Evolutionary conservation across 2,888 invertebrate species (phyloP).

Genomic region (Parnassius glacialis): DNA sequence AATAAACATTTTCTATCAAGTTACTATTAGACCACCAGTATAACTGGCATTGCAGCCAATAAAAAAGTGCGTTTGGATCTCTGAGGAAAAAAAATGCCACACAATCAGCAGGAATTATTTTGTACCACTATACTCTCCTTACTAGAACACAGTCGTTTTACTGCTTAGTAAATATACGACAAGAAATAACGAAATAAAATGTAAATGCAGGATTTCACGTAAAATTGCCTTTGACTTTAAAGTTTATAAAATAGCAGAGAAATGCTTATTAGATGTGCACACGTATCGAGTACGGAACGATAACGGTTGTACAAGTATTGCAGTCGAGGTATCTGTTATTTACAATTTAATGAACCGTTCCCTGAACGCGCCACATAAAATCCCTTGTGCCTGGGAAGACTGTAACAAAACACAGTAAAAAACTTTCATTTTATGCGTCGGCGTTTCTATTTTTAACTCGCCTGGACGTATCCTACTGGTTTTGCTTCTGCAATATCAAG

Average conservation of each 20-base stretch:
- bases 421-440: slow-evolving; percentile 65
- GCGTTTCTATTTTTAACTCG: slow-evolving; percentile 70
- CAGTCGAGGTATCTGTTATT: slow-evolving; percentile 39
- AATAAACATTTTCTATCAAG: too few species aligned
- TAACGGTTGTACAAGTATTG: slow-evolving; percentile 21
- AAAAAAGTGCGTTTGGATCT: too few species aligned
- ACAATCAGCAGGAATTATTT: too few species aligned
- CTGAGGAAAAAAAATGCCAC: too few species aligned
- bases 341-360: slow-evolving; percentile 62
- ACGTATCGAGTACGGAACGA: neutral
- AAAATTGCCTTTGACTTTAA: neutral
- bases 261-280: neutral
- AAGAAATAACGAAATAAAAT: too few species aligned
- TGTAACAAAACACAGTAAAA: slow-evolving; percentile 60
- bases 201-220: too few species aligned
- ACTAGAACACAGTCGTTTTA: too few species aligned
- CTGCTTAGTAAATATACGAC: too few species aligned
- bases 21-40: too few species aligned
- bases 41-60: too few species aligned
- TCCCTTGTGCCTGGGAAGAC: slow-evolving; percentile 62
- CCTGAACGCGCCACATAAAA: slow-evolving; percentile 55
- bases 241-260: neutral
- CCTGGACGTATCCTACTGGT: slow-evolving; percentile 73
- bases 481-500: slow-evolving; percentile 72
- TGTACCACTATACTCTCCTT: too few species aligned